phyloP scores from a whole-genome alignment of 2,113 vertebrate species.

The Columba livia region DNA sequence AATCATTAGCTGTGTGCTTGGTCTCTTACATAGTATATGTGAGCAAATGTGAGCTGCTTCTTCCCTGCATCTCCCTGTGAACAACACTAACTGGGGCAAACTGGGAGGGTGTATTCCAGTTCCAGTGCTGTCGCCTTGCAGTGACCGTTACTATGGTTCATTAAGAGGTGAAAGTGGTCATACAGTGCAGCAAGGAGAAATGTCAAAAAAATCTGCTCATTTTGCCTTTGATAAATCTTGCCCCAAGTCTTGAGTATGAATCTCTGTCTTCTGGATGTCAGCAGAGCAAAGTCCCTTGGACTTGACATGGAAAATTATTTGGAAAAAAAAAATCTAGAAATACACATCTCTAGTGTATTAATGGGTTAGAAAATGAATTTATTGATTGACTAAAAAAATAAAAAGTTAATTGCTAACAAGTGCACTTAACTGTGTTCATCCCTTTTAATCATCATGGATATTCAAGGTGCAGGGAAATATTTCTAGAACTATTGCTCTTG shows the following conservation, averaged over 20 bases:
- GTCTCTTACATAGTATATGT: neutral
- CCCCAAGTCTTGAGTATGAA: neutral
- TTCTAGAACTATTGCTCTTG: neutral
- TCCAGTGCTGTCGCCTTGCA: neutral
- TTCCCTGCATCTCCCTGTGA: neutral
- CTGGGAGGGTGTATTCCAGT: accelerated
- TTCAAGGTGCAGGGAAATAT: neutral
- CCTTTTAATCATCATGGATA: neutral
- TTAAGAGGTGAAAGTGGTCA: neutral
- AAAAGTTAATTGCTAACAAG: neutral
- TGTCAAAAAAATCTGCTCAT: neutral
- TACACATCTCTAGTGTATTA: accelerated
- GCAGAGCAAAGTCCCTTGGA: neutral
- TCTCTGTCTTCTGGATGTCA: neutral
- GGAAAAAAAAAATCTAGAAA: neutral
- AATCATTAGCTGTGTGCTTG: neutral
- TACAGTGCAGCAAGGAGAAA: neutral
- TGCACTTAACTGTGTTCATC: neutral
- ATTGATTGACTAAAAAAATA: neutral
- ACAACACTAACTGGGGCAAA: neutral
- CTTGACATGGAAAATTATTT: neutral
- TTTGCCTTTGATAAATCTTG: neutral
- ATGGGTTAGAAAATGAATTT: neutral
- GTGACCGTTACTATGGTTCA: neutral
- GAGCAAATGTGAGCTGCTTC: neutral